These are phyloP conservation scores for Napeogenes inachia DNA, from an alignment of 2,888 invertebrate genomes.

Conservation along the genomic window DNA sequence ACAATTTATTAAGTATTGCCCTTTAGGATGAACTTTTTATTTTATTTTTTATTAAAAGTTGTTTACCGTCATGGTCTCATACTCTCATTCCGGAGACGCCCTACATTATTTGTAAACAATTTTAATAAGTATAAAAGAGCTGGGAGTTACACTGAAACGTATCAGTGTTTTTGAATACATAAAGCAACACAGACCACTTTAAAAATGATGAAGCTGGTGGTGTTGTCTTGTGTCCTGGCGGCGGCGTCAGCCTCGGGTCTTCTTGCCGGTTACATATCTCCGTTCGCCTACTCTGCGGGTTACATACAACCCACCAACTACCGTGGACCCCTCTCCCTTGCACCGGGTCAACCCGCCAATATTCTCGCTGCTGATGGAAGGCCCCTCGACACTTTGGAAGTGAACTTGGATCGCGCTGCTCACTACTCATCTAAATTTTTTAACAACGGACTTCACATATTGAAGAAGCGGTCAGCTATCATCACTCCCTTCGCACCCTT, in stretches of 20 bases:
- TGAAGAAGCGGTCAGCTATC: slow-evolving; percentile 37
- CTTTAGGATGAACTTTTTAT: slow-evolving; percentile 32
- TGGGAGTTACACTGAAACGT: no score
- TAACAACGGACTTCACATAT: slow-evolving; percentile 43
- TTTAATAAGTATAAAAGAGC: no score
- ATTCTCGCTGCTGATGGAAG: slow-evolving; percentile 57
- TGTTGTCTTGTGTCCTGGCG: slow-evolving; percentile 80
- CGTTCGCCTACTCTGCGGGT: slow-evolving; percentile 17
- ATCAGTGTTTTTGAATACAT: slow-evolving; percentile 59
- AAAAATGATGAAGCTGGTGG: slow-evolving; percentile 78
- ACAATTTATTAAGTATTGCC: slow-evolving; percentile 7
- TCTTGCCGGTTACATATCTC: slow-evolving; percentile 72
- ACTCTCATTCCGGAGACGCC: slow-evolving; percentile 53
- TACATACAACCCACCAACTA: slow-evolving; percentile 37
- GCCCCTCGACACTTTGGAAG: slow-evolving; percentile 59
- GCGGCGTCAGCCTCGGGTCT: slow-evolving; percentile 70
- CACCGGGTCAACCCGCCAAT: no score
- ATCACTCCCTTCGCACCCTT: slow-evolving; percentile 14
- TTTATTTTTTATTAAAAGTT: slow-evolving; percentile 49
- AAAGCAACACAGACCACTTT: slow-evolving; percentile 68
- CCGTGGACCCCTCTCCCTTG: slow-evolving; percentile 37
- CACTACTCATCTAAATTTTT: slow-evolving; percentile 55
- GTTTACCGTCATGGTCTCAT: slow-evolving; percentile 53
- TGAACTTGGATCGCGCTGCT: slow-evolving; percentile 59
- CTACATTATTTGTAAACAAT: slow-evolving; percentile 23